phyloP scores from a whole-genome alignment of 2,888 invertebrate genomes.

The Meliscaeva auricollis region DNA sequence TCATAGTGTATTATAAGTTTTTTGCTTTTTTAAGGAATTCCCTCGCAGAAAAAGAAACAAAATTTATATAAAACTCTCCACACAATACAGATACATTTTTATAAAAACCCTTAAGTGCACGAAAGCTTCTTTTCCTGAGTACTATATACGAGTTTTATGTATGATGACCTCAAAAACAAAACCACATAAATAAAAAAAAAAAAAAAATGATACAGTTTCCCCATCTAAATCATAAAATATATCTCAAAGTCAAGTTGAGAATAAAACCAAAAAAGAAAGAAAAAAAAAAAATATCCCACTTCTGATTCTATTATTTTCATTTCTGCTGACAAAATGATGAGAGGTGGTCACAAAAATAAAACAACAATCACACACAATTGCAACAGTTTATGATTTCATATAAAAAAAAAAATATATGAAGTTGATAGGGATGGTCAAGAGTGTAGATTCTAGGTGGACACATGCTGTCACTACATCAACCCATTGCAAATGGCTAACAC shows the following conservation, averaged over 20 bases:
- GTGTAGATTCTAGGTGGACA: slow-evolving; percentile 35
- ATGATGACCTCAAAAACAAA: slow-evolving; percentile 29
- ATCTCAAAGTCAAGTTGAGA: slow-evolving; percentile 68
- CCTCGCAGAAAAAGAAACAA: neutral
- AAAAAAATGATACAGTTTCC: neutral
- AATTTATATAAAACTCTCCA: slow-evolving; percentile 14
- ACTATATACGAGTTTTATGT: neutral
- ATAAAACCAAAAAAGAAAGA: slow-evolving; percentile 6
- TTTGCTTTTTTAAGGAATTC: slow-evolving; percentile 1
- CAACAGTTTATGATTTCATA: slow-evolving; percentile 25
- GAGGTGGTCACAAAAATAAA: slow-evolving; percentile 44
- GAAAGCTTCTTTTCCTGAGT: slow-evolving; percentile 29
- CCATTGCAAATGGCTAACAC: slow-evolving; percentile 31
- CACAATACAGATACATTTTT: neutral
- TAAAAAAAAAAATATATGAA: neutral
- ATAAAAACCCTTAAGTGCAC: slow-evolving; percentile 8
- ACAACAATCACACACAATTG: slow-evolving; percentile 20
- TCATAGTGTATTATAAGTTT: slow-evolving; percentile 21
- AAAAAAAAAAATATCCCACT: slow-evolving; percentile 33
- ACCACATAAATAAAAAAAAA: neutral
- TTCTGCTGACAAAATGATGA: slow-evolving; percentile 58
- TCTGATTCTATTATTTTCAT: slow-evolving; percentile 56
- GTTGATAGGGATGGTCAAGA: slow-evolving; percentile 6
- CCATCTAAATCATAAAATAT: slow-evolving; percentile 60
- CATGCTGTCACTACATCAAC: slow-evolving; percentile 47